Base-by-base conservation (phyloP, 1,140 invertebrate species). In the Harlomillsia oculata region DNA sequence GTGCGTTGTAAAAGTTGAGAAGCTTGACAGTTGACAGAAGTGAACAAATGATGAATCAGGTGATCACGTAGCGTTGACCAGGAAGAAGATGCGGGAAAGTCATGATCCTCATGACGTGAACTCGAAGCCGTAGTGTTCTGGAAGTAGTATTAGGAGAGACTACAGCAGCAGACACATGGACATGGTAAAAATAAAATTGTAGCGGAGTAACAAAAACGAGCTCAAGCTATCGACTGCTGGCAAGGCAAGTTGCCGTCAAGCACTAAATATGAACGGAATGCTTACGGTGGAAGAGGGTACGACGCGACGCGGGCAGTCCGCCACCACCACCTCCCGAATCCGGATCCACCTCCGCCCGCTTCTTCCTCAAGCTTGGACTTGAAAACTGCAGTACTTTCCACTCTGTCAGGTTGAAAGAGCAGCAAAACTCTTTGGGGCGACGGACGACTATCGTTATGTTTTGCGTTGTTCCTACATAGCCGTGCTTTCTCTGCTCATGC, bases 341-440 rank as follows among this genome's bases (percentile, higher is more conserved):
- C 45, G 45, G 45, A 48, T 48, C 45, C 45, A 48, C 45, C 45
- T 48, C 45, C 45, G 45, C 45, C 45, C 45, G 45, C 45, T 48
- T 32, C 34, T 48, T 32, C 45, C 34, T 48, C 45, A 32, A 32
- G 45, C 34, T n/a, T n/a, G n/a, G n/a, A n/a, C n/a, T n/a, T n/a
- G n/a, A n/a, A n/a, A n/a, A n/a, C n/a, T 48, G 45, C 45, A 48
- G 45, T 48, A 48, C 34, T 48, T 48, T 32, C 45, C 45, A 32
- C 28, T 28, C 30, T 21, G 14, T 48, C 45, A 32, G 30, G 29
- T 32, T 32, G 29, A 48, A 32, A 23, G 45, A 48, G 36, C 34
- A 48, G 45, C 34, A 28, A 30, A 48, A 11, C 29, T 48, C 45
- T 32, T 6, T 16, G 25, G 20, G 39, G 18, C 39, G 16, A 9